Evolutionary conservation across 2,113 vertebrate genomes (phyloP), one percentile per base, ranked within the genome.

Genomic region (Cryptoleucopteryx plumbea): DNA sequence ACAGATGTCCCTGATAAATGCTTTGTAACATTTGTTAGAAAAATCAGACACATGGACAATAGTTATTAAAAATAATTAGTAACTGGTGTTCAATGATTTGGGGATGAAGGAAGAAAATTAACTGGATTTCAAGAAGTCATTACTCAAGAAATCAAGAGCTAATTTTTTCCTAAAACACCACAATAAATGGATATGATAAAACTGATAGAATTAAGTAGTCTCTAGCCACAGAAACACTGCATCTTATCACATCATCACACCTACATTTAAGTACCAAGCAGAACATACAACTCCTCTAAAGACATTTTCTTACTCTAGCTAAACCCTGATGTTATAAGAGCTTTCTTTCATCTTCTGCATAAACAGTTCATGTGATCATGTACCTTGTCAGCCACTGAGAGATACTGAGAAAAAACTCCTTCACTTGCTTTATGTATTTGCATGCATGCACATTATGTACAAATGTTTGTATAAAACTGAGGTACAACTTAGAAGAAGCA

Each of bases 361-460:
- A 11, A 70, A 7, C 15, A 53, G 18, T 40, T 59, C 9, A 5
- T 1, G 4, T 5, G 16, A 29, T 36, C 43, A 9, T 1, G 3
- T 26, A 62, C 40, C 16, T 52, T 5, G 8, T 16, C 67, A 40
- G 16, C 13, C 19, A 23, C 14, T 40, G 23, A n/a, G 29, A 42
- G 34, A 9, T 10, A 13, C 38, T 1, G 22, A 79, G 34, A 32
- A 43, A 66, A 62, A 12, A 6, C 15, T 43, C 77, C 32, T 62
- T 13, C 22, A 2, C 11, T 62, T 56, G 14, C 8, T 84, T 29
- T 12, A 3, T 8, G 6, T 23, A 11, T 68, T 38, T 45, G 12
- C 47, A 40, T 29, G 9, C 9, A 50, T 3, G 6, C 20, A 32
- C 3, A 9, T 77, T 7, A 31, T 4, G 27, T 18, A 18, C 29